Evolutionary conservation across 1,140 invertebrate genomes (phyloP).

Genomic region (Tenebrio molitor): DNA sequence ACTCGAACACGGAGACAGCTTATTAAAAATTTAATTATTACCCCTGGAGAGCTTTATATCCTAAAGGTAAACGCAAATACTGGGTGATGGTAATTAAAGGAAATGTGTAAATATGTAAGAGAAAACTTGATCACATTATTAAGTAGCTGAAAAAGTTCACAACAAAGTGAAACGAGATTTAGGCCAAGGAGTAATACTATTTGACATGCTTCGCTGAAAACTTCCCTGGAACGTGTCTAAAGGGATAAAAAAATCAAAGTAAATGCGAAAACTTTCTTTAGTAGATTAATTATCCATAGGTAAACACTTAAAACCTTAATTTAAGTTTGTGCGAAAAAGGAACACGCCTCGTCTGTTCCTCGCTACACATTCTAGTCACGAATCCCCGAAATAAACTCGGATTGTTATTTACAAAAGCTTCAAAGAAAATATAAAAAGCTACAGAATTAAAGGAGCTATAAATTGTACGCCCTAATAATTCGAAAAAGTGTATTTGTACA

Average conservation of each 20-base stretch:
- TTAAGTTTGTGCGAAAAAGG: conserved; percentile 16
- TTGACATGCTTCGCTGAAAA: background rate
- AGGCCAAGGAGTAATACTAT: no score
- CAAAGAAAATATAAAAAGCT: conserved; percentile 37
- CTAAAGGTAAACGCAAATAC: no score
- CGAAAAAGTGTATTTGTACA: conserved; percentile 31
- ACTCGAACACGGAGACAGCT: no score
- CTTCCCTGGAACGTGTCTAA: background rate
- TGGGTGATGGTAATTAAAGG: no score
- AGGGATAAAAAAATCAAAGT: conserved; percentile 22
- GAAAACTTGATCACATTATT: no score
- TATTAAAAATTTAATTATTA: no score
- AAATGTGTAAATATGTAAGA: no score
- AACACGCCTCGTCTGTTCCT: conserved; percentile 1
- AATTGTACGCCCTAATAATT: conserved; percentile 36
- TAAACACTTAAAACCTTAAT: conserved; percentile 33
- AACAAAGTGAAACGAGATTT: no score
- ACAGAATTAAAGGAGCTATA: conserved; percentile 26
- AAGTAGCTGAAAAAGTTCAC: no score
- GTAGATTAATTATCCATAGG: conserved; percentile 31
- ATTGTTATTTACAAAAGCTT: conserved; percentile 41
- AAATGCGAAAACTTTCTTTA: conserved; percentile 14
- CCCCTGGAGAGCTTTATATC: no score
- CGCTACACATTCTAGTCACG: conserved; percentile 22
- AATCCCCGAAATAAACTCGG: conserved; percentile 26